phyloP scores from a whole-genome alignment of 2,797 vertebrate genomes.

The Tenualosa ilisha region DNA sequence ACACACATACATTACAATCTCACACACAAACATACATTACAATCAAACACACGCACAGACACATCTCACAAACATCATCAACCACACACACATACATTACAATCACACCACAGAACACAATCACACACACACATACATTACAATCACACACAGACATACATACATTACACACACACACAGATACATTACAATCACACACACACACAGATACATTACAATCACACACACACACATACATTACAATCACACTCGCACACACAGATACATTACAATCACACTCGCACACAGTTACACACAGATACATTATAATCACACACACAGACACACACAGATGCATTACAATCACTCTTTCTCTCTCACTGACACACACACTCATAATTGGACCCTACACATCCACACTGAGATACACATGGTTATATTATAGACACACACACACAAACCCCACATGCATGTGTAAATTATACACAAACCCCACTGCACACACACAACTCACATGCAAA shows the following conservation, averaged over 20 bases:
- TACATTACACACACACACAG: too few relatives aligned
- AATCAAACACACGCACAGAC: neutral
- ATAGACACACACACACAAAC: too few relatives aligned
- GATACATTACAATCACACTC: neutral
- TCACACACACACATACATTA: neutral
- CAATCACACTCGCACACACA: neutral
- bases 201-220: neutral
- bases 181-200: neutral
- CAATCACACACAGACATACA: neutral
- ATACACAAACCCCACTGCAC: too few relatives aligned
- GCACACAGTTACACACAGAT: too few relatives aligned
- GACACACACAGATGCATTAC: neutral
- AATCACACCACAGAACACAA: too few relatives aligned
- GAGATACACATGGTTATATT: too few relatives aligned
- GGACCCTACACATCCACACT: too few relatives aligned
- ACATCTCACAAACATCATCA: neutral
- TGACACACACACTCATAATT: neutral
- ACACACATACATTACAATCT: too few relatives aligned
- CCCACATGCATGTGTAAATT: too few relatives aligned
- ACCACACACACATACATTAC: slow-evolving; percentile 10
- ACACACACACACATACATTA: neutral
- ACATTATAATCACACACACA: too few relatives aligned
- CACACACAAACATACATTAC: neutral
- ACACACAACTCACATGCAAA: too few relatives aligned
- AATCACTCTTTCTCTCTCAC: too few relatives aligned